Evolutionary conservation across 2,888 invertebrate genomes (phyloP).

Genomic region (Nebria brevicollis): DNA sequence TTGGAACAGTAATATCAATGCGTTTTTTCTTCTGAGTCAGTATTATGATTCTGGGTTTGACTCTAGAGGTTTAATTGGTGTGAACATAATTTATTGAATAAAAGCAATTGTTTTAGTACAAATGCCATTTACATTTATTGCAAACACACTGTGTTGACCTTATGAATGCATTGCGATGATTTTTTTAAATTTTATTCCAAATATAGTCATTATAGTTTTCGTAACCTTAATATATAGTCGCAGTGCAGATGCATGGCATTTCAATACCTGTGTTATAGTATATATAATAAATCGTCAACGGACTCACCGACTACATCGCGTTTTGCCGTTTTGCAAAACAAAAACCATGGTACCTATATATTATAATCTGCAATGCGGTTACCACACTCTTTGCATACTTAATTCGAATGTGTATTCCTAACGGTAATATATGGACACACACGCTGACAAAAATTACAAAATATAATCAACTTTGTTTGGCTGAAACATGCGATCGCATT

Average conservation of each 20-base stretch:
- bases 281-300: slow-evolving; percentile 32
- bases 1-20: background rate
- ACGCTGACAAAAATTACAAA: slow-evolving; percentile 1
- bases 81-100: too few species aligned
- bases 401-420: background rate
- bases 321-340: background rate
- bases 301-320: background rate
- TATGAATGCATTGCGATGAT: slow-evolving; percentile 13
- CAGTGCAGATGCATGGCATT: slow-evolving; percentile 33
- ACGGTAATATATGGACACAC: background rate
- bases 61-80: too few species aligned
- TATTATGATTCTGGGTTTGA: too few species aligned
- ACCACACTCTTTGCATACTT: slow-evolving; percentile 1
- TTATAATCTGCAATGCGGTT: slow-evolving; percentile 1
- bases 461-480: background rate
- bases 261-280: slow-evolving; percentile 6
- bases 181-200: slow-evolving; percentile 32
- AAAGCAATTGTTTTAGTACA: too few species aligned
- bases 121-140: too few species aligned
- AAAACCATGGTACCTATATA: background rate
- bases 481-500: background rate
- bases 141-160: background rate
- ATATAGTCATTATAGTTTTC: slow-evolving; percentile 34
- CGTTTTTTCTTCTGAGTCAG: too few species aligned
- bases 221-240: slow-evolving; percentile 22